A percentile compares a stretch with the other conserved stretches of the same genome.
Evolutionary conservation across 2,797 vertebrate species (phyloP).

Genomic region (Rhynchotus rufescens): DNA sequence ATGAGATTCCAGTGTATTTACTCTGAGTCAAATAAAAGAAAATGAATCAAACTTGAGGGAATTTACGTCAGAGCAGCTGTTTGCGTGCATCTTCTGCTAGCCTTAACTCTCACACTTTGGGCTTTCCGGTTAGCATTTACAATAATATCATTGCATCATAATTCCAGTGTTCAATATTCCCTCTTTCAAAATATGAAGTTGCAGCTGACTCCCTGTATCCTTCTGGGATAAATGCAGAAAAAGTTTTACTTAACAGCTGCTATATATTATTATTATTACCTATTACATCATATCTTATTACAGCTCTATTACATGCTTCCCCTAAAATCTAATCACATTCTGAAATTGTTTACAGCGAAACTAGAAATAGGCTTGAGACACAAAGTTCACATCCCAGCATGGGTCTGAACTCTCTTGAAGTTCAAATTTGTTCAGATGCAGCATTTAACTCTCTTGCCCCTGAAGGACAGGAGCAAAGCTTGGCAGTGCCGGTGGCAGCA

Average conservation of each 20-base stretch:
- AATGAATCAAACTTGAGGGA: slow-evolving; percentile 27
- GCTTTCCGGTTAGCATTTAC: slow-evolving; percentile 31
- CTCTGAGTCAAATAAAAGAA: slow-evolving; percentile 1
- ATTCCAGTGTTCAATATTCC: slow-evolving; percentile 64
- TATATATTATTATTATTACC: slow-evolving; percentile 74
- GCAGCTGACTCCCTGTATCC: slow-evolving; percentile 73
- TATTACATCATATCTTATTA: slow-evolving; percentile 78
- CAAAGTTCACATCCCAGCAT: slow-evolving; percentile 67
- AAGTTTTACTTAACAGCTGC: slow-evolving; percentile 73
- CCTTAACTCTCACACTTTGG: slow-evolving; percentile 55
- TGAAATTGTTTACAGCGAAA: slow-evolving; percentile 70
- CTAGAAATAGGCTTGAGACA: slow-evolving; percentile 26
- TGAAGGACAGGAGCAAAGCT: neutral
- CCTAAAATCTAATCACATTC: slow-evolving; percentile 74
- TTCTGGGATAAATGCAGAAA: slow-evolving; percentile 67
- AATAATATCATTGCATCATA: slow-evolving; percentile 57
- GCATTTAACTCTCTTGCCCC: slow-evolving; percentile 59
- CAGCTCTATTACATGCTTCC: slow-evolving; percentile 69
- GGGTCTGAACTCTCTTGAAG: slow-evolving; percentile 56
- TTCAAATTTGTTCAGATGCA: slow-evolving; percentile 13
- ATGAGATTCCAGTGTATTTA: neutral
- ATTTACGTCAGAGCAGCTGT: slow-evolving; percentile 58
- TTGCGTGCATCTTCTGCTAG: slow-evolving; percentile 42
- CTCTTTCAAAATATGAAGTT: slow-evolving; percentile 66
- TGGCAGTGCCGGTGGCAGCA: fast-evolving